Evolutionary conservation across 1,140 invertebrate genomes (phyloP).

Genomic region (Aphelenchoides fujianensis): DNA sequence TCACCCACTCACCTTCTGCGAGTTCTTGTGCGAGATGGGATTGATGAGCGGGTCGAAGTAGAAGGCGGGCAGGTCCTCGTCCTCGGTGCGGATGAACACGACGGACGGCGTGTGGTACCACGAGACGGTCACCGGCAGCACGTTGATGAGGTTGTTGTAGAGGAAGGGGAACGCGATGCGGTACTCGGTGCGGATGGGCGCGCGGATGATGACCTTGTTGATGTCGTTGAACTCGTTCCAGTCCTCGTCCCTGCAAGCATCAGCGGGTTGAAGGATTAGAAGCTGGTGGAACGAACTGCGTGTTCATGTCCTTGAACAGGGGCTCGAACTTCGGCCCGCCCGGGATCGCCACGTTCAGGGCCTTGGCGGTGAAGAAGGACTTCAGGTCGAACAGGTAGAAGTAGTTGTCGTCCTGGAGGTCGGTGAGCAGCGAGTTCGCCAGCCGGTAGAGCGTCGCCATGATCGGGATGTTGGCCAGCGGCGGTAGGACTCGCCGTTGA

Average conservation of each 20-base stretch:
- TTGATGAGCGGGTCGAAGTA: slow-evolving; percentile 99
- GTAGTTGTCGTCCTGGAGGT: slow-evolving; percentile 96
- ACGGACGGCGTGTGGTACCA: slow-evolving; percentile 94
- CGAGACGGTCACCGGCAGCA: slow-evolving; percentile 58
- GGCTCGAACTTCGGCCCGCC: slow-evolving; percentile 99
- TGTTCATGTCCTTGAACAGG: slow-evolving; percentile 92
- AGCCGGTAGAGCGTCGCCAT: slow-evolving; percentile 94
- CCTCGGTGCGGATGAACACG: slow-evolving; percentile 98
- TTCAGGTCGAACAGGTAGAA: slow-evolving; percentile 99
- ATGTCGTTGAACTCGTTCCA: slow-evolving; percentile 99
- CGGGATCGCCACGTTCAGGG: slow-evolving; percentile 98
- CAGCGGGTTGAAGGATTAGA: slow-evolving; percentile 5
- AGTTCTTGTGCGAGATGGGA: slow-evolving; percentile 91
- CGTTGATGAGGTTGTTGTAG: slow-evolving; percentile 78
- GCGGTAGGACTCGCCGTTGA: slow-evolving; percentile 94
- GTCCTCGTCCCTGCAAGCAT: slow-evolving; percentile 82
- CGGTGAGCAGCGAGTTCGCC: slow-evolving; percentile 95
- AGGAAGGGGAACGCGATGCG: slow-evolving; percentile 97
- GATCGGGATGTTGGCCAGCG: slow-evolving; percentile 89
- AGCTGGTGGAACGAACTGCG: slow-evolving; percentile 70
- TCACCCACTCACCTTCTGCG: slow-evolving; percentile 69
- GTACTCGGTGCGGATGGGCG: slow-evolving; percentile 97
- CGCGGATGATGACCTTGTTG: slow-evolving; percentile 98
- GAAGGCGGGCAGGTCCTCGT: slow-evolving; percentile 98
- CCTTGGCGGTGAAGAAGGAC: slow-evolving; percentile 99